Evolutionary conservation across 2,888 invertebrate species (phyloP).

Genomic region (Xestia rhomboidea): DNA sequence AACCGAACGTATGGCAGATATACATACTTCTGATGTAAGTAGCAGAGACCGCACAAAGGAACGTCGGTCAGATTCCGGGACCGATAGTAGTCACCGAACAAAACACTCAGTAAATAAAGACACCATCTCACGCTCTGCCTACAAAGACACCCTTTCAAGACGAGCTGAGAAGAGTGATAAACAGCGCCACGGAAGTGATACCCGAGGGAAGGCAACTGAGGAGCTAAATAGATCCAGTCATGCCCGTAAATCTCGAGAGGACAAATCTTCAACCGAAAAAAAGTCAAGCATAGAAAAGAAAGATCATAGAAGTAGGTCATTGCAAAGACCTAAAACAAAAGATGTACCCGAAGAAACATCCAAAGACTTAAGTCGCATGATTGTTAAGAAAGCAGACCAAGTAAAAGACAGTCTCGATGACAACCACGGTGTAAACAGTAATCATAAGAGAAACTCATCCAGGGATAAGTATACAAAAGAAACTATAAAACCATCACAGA

Average conservation of each 20-base stretch:
- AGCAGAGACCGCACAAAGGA: slow-evolving; percentile 36
- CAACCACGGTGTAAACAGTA: slow-evolving; percentile 57
- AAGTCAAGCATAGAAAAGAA: slow-evolving; percentile 51
- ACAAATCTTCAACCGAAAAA: slow-evolving; percentile 46
- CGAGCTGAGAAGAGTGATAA: slow-evolving; percentile 55
- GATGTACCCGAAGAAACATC: slow-evolving; percentile 48
- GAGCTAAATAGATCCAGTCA: slow-evolving; percentile 35
- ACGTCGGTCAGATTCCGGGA: slow-evolving; percentile 50
- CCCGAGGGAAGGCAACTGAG: slow-evolving; percentile 45
- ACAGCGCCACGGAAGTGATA: slow-evolving; percentile 41
- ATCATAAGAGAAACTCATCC: slow-evolving; percentile 62
- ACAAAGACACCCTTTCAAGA: slow-evolving; percentile 51
- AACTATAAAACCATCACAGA: slow-evolving; percentile 62
- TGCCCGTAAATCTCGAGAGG: slow-evolving; percentile 38
- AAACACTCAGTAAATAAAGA: slow-evolving; percentile 61
- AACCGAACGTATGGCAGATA: slow-evolving; percentile 18
- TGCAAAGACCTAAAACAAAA: slow-evolving; percentile 61
- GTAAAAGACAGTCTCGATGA: slow-evolving; percentile 33
- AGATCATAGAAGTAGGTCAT: slow-evolving; percentile 65
- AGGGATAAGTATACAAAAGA: slow-evolving; percentile 67
- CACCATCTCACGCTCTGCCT: slow-evolving; percentile 56
- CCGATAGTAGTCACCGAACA: slow-evolving; percentile 52
- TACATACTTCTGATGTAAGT: slow-evolving; percentile 31
- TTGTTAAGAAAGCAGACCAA: slow-evolving; percentile 32
- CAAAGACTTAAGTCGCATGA: slow-evolving; percentile 23